Conservation (phyloP, 1,140 invertebrate genomes). For the Drosophila melanogaster region Release_6_plus_ISO1_MT NT_037436.4:4926001-4926500, state of each 20-base stretch:
- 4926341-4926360: slow-evolving; percentile 10
- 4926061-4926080: no score
- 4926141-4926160: no score
- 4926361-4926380: slow-evolving; percentile 30
- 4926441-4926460: slow-evolving; percentile 25
- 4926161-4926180: slow-evolving; percentile 6
- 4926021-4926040: not conserved
- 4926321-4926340: slow-evolving; percentile 2
- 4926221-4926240: slow-evolving; percentile 31
- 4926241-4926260: slow-evolving; percentile 46
- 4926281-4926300: slow-evolving; percentile 46
- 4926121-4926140: no score
- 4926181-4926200: slow-evolving; percentile 6
- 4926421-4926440: slow-evolving; percentile 37
- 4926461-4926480: slow-evolving; percentile 21
- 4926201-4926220: slow-evolving; percentile 2
- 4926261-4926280: slow-evolving; percentile 51
- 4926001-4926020: not conserved
- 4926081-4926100: no score
- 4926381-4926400: slow-evolving; percentile 54
- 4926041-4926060: no score
- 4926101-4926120: not conserved
- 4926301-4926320: slow-evolving; percentile 31
- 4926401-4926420: slow-evolving; percentile 35
- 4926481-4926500: slow-evolving; percentile 46